Conservation (phyloP, 2,888 invertebrate species). For the Ennomos quercinarius region DNA sequence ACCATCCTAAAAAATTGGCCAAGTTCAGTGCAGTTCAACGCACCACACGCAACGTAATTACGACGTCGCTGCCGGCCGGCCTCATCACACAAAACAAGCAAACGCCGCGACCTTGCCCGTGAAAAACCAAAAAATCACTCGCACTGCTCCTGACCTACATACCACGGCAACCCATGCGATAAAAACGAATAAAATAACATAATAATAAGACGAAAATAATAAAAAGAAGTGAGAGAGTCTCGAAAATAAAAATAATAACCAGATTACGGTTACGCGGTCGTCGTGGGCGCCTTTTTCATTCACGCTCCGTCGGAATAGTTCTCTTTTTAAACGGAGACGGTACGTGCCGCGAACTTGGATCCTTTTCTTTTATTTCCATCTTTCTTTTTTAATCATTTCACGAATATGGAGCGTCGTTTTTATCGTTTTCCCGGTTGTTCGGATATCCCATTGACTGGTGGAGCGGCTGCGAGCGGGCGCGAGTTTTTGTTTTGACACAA, state of each 20-base stretch:
- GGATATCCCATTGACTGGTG: conserved; percentile 69
- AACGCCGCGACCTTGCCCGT: conserved; percentile 73
- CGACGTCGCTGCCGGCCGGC: conserved; percentile 16
- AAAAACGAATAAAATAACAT: conserved; percentile 75
- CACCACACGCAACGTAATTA: conserved; percentile 37
- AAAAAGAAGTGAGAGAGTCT: conserved; percentile 62
- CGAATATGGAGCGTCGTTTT: conserved; percentile 83
- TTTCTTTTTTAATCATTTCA: conserved; percentile 84
- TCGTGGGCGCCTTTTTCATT: conserved; percentile 79
- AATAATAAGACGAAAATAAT: conserved; percentile 79
- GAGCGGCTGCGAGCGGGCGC: conserved; percentile 35
- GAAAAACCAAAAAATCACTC: conserved; percentile 75
- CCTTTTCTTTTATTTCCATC: conserved; percentile 71
- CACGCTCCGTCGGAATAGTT: conserved; percentile 81
- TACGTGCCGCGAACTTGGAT: conserved; percentile 75
- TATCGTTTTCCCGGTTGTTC: conserved; percentile 79
- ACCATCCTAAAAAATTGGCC: conserved; percentile 10
- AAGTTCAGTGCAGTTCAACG: conserved; percentile 48
- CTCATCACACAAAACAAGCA: conserved; percentile 58
- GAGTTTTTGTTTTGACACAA: conserved; percentile 64
- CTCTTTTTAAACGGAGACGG: conserved; percentile 78
- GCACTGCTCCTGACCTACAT: conserved; percentile 80
- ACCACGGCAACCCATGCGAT: conserved; percentile 61
- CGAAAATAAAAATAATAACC: conserved; percentile 82
- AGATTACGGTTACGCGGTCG: conserved; percentile 77